Base-by-base conservation (phyloP, 2,797 vertebrate genomes). In the Poeciliopsis gracilis region DNA sequence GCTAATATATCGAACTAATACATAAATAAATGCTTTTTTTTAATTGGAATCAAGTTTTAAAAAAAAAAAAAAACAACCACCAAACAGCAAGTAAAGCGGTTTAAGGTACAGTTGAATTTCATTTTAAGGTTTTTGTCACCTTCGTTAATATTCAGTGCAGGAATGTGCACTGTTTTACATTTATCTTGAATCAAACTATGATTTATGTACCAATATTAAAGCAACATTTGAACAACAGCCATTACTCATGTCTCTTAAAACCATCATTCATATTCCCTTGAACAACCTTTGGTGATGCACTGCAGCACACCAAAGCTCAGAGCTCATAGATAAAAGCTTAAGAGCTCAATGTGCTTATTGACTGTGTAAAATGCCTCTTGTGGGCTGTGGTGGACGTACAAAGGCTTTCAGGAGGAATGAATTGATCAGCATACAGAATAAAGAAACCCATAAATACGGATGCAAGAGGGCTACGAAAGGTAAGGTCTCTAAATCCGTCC, bases 221-320 rank as follows among this genome's bases (percentile, higher is more conserved):
- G 25, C 25, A 46, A 28, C 20, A 25, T n/a, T 2, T 67, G 46
- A 74, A 6, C 43, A 36, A 36, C 20, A 36, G 13, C n/a, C 28
- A 61, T 36, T 63, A 38, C 79, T 87, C 81, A 84, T 88, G 61
- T 73, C 83, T 89, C 33, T 63, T 82, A 80, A 89, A 74, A 76
- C 16, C 59, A 46, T 75, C 82, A 47, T 59, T 75, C 76, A 79
- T 79, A 73, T 72, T 4, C 55, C 47, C 36, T 71, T 77, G 78
- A 70, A 25, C 49, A 78, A 28, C 49, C 55, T 45, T 71, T 71
- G 36, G 59, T 84, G 55, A 75, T 75, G 77, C 77, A 72, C 10
- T 57, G 76, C 78, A 77, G 76, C 30, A 51, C 77, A 76, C 76
- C 28, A 53, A 77, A 74, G 72, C 41, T 38, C 51, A 25, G 45